Evolutionary conservation across 1,140 invertebrate genomes (phyloP).

Genomic region (Diploscapter pachys): DNA sequence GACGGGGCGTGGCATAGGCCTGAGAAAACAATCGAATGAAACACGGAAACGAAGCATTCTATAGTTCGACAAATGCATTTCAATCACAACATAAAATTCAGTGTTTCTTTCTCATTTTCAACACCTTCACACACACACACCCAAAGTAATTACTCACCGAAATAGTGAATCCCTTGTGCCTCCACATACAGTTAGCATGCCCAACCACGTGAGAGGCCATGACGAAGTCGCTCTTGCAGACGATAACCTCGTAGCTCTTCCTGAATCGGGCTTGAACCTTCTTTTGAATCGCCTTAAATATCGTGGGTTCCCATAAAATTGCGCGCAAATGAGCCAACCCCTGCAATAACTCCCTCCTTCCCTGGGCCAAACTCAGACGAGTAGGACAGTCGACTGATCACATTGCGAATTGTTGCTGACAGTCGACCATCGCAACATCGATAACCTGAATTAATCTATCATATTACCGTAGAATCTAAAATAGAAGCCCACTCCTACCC

Average conservation of each 20-base stretch:
- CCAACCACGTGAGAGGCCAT: background rate
- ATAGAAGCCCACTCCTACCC: no score
- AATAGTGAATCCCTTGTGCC: background rate
- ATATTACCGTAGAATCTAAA: no score
- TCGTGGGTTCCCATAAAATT: background rate
- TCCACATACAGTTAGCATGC: background rate
- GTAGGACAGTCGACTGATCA: background rate
- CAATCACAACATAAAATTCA: no score
- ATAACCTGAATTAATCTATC: background rate
- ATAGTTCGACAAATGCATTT: no score
- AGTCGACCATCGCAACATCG: conserved; percentile 2
- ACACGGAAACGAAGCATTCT: no score
- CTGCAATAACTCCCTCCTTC: conserved; percentile 10
- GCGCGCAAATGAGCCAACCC: background rate
- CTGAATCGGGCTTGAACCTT: background rate
- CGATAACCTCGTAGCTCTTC: conserved; percentile 4
- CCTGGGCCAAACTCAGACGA: conserved; percentile 1
- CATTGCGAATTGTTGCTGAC: conserved; percentile 1
- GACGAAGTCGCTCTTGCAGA: background rate
- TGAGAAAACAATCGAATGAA: no score
- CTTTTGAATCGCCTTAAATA: conserved; percentile 4
- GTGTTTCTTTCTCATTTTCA: no score
- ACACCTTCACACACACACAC: no score
- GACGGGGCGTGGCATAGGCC: background rate
- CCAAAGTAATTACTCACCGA: background rate